Percentiles rank a stretch among this genome's conserved stretches.
phyloP scores from a whole-genome alignment of 1,140 invertebrate species.

The Lepidostoma basale region DNA sequence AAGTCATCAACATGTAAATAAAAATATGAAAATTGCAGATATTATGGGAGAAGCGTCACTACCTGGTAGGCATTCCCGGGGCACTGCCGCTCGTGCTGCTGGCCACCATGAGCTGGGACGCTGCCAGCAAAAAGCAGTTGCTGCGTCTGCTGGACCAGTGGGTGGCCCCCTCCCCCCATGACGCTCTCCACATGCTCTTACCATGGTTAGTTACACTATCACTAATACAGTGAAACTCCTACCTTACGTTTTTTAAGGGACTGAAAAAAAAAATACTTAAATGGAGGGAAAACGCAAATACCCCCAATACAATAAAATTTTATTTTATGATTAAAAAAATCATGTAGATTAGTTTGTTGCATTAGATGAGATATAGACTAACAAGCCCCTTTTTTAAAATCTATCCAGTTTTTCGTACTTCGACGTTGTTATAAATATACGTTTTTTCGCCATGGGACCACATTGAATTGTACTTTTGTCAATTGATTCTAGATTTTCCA shows the following conservation, averaged over 20 bases:
- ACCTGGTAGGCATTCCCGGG: conserved; percentile 81
- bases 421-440: no score
- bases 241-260: no score
- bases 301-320: no score
- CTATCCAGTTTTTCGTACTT: no score
- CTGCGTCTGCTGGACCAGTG: conserved; percentile 84
- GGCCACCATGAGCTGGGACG: conserved; percentile 89
- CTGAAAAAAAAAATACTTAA: no score
- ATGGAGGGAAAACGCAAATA: no score
- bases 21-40: conserved; percentile 60
- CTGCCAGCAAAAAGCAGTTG: conserved; percentile 82
- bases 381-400: no score
- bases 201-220: conserved; percentile 73
- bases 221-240: not conserved
- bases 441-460: no score
- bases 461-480: no score
- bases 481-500: no score
- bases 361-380: not conserved
- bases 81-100: conserved; percentile 91
- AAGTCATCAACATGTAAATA: not conserved
- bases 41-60: conserved; percentile 93
- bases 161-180: conserved; percentile 80
- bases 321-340: conserved; percentile 26
- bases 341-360: conserved; percentile 24
- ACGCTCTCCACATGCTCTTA: conserved; percentile 88